Conservation (phyloP, 2,113 vertebrate species). For the Pedionomus torquatus region DNA sequence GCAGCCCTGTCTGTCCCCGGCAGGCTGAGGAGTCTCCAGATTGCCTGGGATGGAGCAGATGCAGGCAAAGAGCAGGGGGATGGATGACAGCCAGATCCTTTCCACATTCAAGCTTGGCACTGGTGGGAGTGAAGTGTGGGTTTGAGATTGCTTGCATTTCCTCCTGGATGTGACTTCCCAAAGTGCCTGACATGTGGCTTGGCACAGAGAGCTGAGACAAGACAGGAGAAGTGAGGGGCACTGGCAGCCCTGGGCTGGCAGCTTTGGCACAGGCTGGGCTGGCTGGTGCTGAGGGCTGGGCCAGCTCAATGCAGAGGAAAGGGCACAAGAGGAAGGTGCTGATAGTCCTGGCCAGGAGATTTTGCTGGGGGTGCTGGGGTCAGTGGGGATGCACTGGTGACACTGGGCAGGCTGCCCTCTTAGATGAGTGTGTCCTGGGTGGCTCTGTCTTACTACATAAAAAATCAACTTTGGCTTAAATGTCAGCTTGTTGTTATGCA, state of each 20-base stretch:
- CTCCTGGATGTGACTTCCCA: not conserved
- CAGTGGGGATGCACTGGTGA: not conserved
- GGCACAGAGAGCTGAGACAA: not conserved
- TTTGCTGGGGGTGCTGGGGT: not conserved
- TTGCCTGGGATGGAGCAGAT: not conserved
- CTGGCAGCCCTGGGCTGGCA: not conserved
- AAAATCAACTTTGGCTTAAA: not conserved
- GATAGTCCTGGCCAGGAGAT: accelerated
- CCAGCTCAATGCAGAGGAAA: not conserved
- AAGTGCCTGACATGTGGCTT: not conserved
- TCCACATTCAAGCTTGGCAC: not conserved
- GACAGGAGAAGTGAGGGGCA: not conserved
- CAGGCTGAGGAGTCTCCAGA: not conserved
- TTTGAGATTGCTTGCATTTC: not conserved
- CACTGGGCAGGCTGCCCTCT: not conserved
- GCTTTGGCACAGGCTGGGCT: not conserved
- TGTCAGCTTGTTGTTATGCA: not conserved
- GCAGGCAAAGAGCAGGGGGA: not conserved
- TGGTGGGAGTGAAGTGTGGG: not conserved
- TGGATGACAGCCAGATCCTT: not conserved
- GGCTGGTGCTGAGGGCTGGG: not conserved
- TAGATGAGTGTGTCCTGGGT: not conserved
- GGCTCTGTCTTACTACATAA: not conserved
- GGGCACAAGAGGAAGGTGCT: not conserved
- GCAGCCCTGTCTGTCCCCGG: not conserved